phyloP scores from a whole-genome alignment of 2,113 vertebrate genomes.

The Tenebrosternarchus preto region DNA sequence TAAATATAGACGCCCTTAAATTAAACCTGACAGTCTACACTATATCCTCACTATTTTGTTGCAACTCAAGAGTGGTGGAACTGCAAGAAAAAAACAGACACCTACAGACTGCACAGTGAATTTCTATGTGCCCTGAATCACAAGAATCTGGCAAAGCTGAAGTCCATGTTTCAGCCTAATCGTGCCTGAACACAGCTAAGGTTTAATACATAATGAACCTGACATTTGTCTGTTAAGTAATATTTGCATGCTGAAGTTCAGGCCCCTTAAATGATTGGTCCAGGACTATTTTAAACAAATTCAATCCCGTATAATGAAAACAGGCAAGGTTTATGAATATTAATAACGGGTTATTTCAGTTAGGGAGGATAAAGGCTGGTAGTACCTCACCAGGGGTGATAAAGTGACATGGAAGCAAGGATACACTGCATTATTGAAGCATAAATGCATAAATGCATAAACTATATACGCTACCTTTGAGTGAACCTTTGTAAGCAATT shows the following conservation, averaged over 20 bases:
- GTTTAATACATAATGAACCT: constrained; percentile 5
- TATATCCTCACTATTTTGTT: no score
- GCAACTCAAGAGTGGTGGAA: no score
- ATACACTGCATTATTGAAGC: neutral
- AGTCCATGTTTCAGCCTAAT: neutral
- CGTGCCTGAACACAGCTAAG: neutral
- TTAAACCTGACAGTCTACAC: neutral
- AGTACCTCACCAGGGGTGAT: neutral
- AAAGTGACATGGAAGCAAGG: neutral
- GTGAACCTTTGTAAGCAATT: neutral
- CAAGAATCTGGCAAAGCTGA: neutral
- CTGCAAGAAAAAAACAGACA: no score
- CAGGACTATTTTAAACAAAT: constrained; percentile 3
- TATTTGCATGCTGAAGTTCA: neutral
- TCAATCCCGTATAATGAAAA: neutral
- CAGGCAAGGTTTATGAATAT: neutral
- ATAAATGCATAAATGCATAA: neutral
- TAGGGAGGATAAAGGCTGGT: neutral
- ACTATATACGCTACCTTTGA: neutral
- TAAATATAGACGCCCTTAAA: neutral
- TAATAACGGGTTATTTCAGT: neutral
- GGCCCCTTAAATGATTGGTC: neutral
- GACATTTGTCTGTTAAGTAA: neutral
- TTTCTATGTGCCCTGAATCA: neutral
- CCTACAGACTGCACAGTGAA: no score